Conservation (phyloP, 1,140 invertebrate genomes). For the Copidosoma floridanum region DNA sequence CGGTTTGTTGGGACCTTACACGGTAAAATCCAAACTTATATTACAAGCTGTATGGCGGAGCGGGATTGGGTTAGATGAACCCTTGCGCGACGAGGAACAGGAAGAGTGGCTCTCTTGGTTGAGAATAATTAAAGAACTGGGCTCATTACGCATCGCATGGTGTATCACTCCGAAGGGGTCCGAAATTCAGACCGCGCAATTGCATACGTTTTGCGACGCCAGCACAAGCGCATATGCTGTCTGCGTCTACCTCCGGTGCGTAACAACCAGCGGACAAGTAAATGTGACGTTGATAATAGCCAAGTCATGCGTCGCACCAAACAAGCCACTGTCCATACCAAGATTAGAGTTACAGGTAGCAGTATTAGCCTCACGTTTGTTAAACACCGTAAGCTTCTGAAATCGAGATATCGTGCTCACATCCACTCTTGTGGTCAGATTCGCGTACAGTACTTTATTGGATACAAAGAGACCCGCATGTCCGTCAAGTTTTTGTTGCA, state of each 20-base stretch:
- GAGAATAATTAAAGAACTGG: not conserved
- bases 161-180: not conserved
- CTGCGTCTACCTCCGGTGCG: not conserved
- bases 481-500: slow-evolving; percentile 28
- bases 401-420: not conserved
- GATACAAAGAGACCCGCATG: slow-evolving; percentile 26
- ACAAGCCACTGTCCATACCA: not conserved
- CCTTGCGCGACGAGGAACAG: not conserved
- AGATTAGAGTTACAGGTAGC: not conserved
- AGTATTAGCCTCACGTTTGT: not conserved
- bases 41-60: not conserved
- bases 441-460: slow-evolving; percentile 39
- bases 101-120: not conserved
- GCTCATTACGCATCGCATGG: not conserved
- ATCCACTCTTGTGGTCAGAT: slow-evolving; percentile 37
- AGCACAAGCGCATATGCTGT: not conserved
- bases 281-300: not conserved
- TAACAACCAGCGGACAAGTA: too few relatives aligned
- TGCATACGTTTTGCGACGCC: not conserved
- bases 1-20: not conserved
- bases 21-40: not conserved
- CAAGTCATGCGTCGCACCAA: not conserved
- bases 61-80: not conserved
- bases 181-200: not conserved
- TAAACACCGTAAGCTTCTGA: not conserved